phyloP scores from a whole-genome alignment of 2,888 invertebrate species.

The Eupithecia centaureata region DNA sequence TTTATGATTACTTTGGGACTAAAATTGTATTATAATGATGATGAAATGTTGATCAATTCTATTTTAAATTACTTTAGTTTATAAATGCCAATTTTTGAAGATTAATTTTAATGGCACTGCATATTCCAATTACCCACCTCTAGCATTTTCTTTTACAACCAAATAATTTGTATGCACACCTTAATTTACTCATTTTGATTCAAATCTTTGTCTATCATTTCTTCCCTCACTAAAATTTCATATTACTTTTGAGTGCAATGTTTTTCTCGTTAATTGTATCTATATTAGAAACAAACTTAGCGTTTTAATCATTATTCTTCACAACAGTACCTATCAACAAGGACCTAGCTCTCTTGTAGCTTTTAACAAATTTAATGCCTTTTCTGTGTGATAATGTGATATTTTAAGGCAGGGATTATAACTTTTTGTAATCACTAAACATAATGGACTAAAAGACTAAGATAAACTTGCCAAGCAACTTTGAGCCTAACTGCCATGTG shows the following conservation, averaged over 20 bases:
- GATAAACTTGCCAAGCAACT: conserved; percentile 62
- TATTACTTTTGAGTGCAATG: background rate
- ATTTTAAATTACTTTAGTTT: background rate
- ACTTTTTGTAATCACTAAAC: background rate
- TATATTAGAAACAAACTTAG: background rate
- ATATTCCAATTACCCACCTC: background rate
- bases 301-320: background rate
- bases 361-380: conserved; percentile 9
- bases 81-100: background rate
- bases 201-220: background rate
- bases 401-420: conserved; percentile 23
- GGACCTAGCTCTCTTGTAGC: conserved; percentile 14
- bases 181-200: background rate
- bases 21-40: background rate
- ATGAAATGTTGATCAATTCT: conserved; percentile 1
- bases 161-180: background rate
- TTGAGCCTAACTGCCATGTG: conserved; percentile 52
- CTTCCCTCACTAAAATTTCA: background rate
- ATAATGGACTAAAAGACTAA: conserved; percentile 49
- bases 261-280: background rate
- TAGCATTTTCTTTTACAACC: background rate
- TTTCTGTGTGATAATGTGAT: conserved; percentile 32
- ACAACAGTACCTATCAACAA: background rate
- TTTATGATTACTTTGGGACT: background rate
- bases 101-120: background rate